These are phyloP conservation scores for Calephelis virginiensis DNA, from an alignment of 1,140 invertebrate genomes.

Conservation along the genomic window DNA sequence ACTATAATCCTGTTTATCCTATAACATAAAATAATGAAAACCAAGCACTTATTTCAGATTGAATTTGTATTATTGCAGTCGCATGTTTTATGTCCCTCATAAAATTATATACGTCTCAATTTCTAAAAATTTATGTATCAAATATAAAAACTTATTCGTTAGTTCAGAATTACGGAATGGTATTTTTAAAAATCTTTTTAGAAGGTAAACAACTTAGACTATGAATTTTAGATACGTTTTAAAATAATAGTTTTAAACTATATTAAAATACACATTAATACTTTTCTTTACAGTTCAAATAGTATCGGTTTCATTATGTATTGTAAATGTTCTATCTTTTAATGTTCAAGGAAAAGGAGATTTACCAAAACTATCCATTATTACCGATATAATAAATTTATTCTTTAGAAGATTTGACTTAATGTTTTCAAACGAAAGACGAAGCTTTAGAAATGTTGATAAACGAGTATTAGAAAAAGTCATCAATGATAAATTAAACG, in stretches of 20 bases:
- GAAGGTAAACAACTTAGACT: neutral
- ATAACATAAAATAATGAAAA: no score
- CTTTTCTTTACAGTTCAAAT: neutral
- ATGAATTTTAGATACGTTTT: no score
- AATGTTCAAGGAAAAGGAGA: constrained; percentile 21
- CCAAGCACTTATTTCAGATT: neutral
- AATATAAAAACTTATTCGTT: constrained; percentile 17
- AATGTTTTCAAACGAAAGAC: neutral
- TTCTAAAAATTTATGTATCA: neutral
- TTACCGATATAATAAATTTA: constrained; percentile 31
- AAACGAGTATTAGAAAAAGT: constrained; percentile 34
- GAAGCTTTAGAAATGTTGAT: constrained; percentile 8
- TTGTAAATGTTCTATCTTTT: neutral
- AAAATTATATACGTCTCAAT: constrained; percentile 8
- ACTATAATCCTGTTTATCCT: no score
- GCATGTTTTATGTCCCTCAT: neutral
- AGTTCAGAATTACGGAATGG: constrained; percentile 17
- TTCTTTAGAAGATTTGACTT: constrained; percentile 28
- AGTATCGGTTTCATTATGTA: neutral
- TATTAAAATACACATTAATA: neutral
- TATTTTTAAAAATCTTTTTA: constrained; percentile 4
- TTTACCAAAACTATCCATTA: constrained; percentile 22
- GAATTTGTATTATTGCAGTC: neutral
- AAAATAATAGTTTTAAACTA: no score
- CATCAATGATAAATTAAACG: constrained; percentile 41